Percentiles rank a stretch among this genome's conserved stretches.
phyloP scores from a whole-genome alignment of 2,113 vertebrate genomes.

The Picathartes gymnocephalus region DNA sequence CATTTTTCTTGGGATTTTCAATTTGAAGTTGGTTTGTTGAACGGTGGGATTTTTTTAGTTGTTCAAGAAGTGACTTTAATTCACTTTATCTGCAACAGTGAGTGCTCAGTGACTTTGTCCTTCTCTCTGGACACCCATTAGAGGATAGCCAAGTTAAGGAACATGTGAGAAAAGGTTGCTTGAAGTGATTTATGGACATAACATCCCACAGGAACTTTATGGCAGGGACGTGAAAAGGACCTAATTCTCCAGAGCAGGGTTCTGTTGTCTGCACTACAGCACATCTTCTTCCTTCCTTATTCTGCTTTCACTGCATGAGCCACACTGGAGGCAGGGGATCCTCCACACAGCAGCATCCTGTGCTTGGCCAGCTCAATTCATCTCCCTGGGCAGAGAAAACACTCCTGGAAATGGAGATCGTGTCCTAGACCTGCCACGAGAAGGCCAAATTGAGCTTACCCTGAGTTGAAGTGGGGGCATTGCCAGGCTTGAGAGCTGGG shows the following conservation, averaged over 20 bases:
- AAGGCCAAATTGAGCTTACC: neutral
- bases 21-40: neutral
- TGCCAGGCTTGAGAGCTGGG: neutral
- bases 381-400: neutral
- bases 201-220: neutral
- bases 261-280: neutral
- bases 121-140: neutral
- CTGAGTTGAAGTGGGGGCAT: fast-evolving
- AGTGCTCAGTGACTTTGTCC: neutral
- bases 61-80: neutral
- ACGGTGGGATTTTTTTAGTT: neutral
- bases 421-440: neutral
- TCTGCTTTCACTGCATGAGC: neutral
- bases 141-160: neutral
- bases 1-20: neutral
- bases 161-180: neutral
- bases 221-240: neutral
- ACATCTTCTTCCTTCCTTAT: neutral
- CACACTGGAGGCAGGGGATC: neutral
- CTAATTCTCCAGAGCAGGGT: neutral
- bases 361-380: neutral
- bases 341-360: neutral
- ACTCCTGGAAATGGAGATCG: neutral
- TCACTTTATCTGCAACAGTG: neutral
- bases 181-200: neutral